Conservation (phyloP, 2,113 vertebrate species). For the Syngnathoides biaculeatus region DNA sequence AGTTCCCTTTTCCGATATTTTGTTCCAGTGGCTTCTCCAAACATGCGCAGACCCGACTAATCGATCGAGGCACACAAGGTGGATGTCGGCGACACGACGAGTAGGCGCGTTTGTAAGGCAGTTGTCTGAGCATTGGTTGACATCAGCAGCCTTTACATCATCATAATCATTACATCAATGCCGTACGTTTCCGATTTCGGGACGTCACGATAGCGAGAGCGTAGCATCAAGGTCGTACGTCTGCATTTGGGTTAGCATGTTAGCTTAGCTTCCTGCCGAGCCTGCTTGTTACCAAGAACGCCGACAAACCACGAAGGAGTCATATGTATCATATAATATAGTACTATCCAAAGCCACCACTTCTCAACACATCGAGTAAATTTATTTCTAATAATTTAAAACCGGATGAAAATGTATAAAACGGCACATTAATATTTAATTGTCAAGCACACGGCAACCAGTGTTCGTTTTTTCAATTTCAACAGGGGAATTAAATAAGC, state of each 20-base stretch:
- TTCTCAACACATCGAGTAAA: neutral
- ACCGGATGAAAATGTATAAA: neutral
- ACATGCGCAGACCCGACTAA: neutral
- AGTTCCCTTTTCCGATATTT: neutral
- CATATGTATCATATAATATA: neutral
- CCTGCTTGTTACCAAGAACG: neutral
- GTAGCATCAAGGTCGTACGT: neutral
- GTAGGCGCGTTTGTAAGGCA: neutral
- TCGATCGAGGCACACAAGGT: neutral
- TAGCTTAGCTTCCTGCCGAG: neutral
- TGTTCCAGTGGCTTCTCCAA: neutral
- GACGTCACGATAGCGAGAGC: neutral
- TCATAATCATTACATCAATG: conserved; percentile 12
- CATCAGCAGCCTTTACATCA: neutral
- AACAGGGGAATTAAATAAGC: neutral
- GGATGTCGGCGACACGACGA: neutral
- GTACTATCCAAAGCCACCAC: neutral
- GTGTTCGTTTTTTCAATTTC: neutral
- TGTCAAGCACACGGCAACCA: neutral
- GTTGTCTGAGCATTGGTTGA: neutral
- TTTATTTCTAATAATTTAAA: neutral
- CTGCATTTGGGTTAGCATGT: neutral
- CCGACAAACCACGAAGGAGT: neutral
- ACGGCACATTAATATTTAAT: neutral
- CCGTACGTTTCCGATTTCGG: neutral